A percentile compares a stretch with the other conserved stretches of the same genome.
phyloP scores from a whole-genome alignment of 2,888 invertebrate genomes.

The Azorinus chamasolen region DNA sequence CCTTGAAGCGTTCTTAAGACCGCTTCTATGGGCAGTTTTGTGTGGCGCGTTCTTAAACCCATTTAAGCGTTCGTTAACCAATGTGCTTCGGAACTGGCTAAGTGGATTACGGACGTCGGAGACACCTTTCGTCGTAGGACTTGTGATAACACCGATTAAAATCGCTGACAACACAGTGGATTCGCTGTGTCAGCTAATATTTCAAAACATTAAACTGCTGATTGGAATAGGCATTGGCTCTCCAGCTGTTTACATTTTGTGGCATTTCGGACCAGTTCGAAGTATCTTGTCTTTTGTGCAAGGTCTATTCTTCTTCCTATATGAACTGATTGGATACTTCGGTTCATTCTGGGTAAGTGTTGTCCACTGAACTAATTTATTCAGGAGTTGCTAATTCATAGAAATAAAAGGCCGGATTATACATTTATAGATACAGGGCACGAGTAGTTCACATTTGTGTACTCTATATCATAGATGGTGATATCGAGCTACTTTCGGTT shows the following conservation, averaged over 20 bases:
- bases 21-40: constrained; percentile 97
- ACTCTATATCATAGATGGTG: too few species aligned
- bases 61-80: constrained; percentile 94
- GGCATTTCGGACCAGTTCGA: constrained; percentile 90
- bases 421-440: too few species aligned
- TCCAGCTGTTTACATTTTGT: constrained; percentile 89
- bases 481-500: too few species aligned
- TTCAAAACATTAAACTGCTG: constrained; percentile 90
- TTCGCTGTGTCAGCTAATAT: constrained; percentile 91
- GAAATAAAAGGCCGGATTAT: too few species aligned
- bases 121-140: constrained; percentile 87
- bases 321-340: constrained; percentile 83
- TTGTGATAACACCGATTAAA: constrained; percentile 89
- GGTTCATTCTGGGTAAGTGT: constrained; percentile 84
- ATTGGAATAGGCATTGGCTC: constrained; percentile 86
- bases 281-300: constrained; percentile 71
- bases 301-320: constrained; percentile 74
- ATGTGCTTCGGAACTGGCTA: constrained; percentile 92
- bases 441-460: too few species aligned
- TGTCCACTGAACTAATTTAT: too few species aligned
- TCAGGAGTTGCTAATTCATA: too few species aligned
- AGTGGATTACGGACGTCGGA: constrained; percentile 80
- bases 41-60: constrained; percentile 99
- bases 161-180: constrained; percentile 92
- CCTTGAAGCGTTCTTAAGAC: constrained; percentile 96